Evolutionary conservation across 2,797 vertebrate species (phyloP).

Genomic region (Arrhamphus sclerolepis): DNA sequence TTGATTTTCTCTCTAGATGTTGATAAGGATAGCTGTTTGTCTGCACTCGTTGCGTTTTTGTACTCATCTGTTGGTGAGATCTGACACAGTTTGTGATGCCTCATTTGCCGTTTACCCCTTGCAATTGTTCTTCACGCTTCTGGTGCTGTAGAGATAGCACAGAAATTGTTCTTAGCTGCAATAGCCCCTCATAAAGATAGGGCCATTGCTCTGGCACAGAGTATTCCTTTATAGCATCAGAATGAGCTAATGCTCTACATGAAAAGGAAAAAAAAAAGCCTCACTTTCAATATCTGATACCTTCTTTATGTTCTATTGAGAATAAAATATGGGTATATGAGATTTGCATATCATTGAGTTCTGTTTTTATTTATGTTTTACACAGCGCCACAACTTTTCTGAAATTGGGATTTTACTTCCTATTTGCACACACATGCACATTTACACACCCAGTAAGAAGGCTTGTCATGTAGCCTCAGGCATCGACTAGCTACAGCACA

Average conservation of each 20-base stretch:
- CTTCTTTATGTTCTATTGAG: no score
- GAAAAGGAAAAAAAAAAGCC: no score
- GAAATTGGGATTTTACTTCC: neutral
- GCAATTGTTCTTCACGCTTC: constrained; percentile 50
- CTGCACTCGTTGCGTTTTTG: constrained; percentile 27
- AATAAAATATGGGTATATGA: no score
- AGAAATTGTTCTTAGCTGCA: constrained; percentile 15
- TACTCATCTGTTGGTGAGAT: constrained; percentile 9
- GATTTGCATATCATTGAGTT: no score
- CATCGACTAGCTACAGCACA: constrained; percentile 8
- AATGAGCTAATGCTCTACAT: no score
- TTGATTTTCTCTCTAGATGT: constrained; percentile 29
- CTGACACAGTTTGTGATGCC: constrained; percentile 13
- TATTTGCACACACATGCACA: neutral
- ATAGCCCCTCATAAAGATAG: constrained; percentile 56
- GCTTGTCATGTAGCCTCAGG: constrained; percentile 38
- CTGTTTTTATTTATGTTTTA: no score
- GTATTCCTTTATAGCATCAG: neutral
- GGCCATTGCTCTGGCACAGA: constrained; percentile 17
- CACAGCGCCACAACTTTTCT: no score
- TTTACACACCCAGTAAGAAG: constrained; percentile 30
- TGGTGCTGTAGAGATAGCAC: constrained; percentile 58
- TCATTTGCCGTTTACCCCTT: constrained; percentile 27
- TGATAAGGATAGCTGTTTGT: constrained; percentile 41
- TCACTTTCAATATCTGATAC: no score